phyloP scores from a whole-genome alignment of 2,888 invertebrate genomes.

The Chrysopilus asiliformis region DNA sequence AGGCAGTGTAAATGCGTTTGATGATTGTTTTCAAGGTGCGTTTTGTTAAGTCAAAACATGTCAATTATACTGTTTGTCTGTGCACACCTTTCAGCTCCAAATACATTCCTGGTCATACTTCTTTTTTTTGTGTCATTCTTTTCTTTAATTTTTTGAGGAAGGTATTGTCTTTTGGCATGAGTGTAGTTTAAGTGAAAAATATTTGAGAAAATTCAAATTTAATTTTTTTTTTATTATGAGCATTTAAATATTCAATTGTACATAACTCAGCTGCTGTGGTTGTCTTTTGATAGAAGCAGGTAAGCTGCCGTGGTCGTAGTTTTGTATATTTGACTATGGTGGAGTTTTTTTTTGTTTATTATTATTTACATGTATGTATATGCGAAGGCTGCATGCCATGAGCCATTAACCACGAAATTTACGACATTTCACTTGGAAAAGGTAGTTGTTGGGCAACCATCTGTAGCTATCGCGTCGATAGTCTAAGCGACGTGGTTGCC shows the following conservation, averaged over 20 bases:
- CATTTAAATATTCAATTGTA: too few relatives aligned
- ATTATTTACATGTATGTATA: conserved; percentile 5
- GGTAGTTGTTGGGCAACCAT: conserved; percentile 1
- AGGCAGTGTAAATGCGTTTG: too few relatives aligned
- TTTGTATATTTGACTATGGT: too few relatives aligned
- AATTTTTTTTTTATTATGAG: conserved; percentile 7
- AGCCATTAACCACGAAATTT: conserved; percentile 15
- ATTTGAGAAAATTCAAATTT: too few relatives aligned
- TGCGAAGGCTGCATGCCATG: conserved; percentile 10
- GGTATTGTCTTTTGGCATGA: not conserved
- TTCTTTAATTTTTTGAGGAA: not conserved
- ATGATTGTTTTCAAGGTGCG: too few relatives aligned
- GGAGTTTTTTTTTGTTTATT: too few relatives aligned
- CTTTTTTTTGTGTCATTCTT: not conserved
- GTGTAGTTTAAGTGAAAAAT: too few relatives aligned
- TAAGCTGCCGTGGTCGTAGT: too few relatives aligned
- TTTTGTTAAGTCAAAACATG: too few relatives aligned
- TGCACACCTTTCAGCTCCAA: conserved; percentile 3
- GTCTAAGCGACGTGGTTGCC: conserved; percentile 5
- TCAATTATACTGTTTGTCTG: conserved; percentile 6
- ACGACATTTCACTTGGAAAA: conserved; percentile 9
- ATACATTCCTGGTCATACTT: not conserved
- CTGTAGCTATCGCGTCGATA: not conserved
- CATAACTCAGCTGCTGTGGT: too few relatives aligned
- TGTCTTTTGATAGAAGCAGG: too few relatives aligned